phyloP scores from a whole-genome alignment of 2,797 vertebrate genomes.

The Myiotriccus ornatus region DNA sequence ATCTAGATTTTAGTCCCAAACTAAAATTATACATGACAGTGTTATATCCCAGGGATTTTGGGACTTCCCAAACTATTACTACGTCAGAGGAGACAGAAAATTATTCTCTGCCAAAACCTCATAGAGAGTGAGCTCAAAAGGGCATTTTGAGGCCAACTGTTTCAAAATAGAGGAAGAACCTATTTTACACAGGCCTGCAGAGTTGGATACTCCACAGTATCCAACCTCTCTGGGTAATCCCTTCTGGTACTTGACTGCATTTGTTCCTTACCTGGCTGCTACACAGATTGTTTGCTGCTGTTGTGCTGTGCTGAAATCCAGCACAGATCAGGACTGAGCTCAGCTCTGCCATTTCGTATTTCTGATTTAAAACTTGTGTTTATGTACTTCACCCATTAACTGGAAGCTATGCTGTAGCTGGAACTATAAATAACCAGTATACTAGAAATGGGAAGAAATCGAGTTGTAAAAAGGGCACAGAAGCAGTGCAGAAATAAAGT shows the following conservation, averaged over 20 bases:
- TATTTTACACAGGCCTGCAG: not conserved
- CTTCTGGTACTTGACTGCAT: not conserved
- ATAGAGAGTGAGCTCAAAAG: not conserved
- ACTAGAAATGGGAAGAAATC: conserved; percentile 50
- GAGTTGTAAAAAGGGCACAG: conserved; percentile 40
- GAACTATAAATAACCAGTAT: conserved; percentile 19
- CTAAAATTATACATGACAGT: not conserved
- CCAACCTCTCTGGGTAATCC: not conserved
- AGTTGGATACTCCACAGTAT: not conserved
- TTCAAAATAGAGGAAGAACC: not conserved
- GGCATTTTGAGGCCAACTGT: not conserved
- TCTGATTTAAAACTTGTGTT: not conserved
- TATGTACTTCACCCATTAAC: conserved; percentile 8
- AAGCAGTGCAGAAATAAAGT: conserved; percentile 49
- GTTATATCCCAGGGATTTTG: not conserved
- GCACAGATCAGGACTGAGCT: not conserved
- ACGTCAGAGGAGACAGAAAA: not conserved
- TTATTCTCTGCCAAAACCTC: not conserved
- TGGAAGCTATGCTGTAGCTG: not conserved
- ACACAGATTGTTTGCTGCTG: not conserved
- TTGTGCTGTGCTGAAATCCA: not conserved
- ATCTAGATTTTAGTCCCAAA: not conserved
- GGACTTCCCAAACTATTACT: not conserved
- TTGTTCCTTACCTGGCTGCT: not conserved
- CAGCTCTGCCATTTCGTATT: not conserved